Percentiles rank a stretch among this genome's conserved stretches.
Conservation (phyloP, 1,140 invertebrate genomes). For the Thaumetopoea pityocampa region DNA sequence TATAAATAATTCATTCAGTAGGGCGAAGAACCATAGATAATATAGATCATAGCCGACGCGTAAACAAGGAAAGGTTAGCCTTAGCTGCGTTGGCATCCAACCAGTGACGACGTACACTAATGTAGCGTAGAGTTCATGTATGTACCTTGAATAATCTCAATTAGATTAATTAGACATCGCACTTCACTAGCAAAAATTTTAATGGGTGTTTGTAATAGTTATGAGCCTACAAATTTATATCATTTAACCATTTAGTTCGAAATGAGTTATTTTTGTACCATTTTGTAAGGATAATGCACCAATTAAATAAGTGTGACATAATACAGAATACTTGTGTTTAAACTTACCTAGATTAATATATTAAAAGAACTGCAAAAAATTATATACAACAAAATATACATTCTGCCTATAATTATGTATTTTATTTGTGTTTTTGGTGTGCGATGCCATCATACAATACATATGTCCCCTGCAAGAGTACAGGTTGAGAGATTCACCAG, state of each 20-base stretch:
- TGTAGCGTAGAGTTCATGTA: conserved; percentile 51
- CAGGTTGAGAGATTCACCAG: too few relatives aligned
- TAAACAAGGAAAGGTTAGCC: neutral
- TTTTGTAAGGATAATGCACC: conserved; percentile 54
- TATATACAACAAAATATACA: conserved; percentile 66
- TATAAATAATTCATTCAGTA: too few relatives aligned
- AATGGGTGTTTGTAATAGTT: conserved; percentile 11
- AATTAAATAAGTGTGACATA: conserved; percentile 67
- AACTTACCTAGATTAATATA: conserved; percentile 58
- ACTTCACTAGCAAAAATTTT: conserved; percentile 11
- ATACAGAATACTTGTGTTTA: conserved; percentile 53
- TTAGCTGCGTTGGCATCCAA: conserved; percentile 29
- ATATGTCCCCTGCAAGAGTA: too few relatives aligned
- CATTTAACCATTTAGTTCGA: conserved; percentile 22
- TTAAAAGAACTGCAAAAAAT: conserved; percentile 68
- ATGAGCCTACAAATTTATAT: conserved; percentile 31
- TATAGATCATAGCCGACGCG: too few relatives aligned
- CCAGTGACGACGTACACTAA: conserved; percentile 56
- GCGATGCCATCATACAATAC: too few relatives aligned
- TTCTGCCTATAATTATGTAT: conserved; percentile 50
- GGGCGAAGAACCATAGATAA: too few relatives aligned
- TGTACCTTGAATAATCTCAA: conserved; percentile 72
- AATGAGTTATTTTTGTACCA: conserved; percentile 53
- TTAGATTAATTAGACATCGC: conserved; percentile 46
- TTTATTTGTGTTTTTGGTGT: conserved; percentile 38